A percentile compares a stretch with the other conserved stretches of the same genome.
Conservation (phyloP, 64 coral and sea anemone genomes). For the Actinia equina region DNA sequence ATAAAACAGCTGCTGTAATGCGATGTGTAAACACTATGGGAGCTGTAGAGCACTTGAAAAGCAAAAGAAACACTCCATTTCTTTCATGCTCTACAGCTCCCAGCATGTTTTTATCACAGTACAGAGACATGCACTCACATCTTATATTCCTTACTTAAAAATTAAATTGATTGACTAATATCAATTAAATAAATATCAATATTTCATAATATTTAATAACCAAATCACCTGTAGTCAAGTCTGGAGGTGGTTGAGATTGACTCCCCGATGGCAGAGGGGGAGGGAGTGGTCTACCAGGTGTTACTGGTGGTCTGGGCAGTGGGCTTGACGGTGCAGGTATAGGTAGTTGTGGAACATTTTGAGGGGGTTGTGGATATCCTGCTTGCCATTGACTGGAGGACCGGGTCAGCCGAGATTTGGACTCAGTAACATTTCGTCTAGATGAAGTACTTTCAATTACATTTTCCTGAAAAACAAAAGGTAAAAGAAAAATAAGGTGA, state of each 20-base stretch:
- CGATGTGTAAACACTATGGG: too few relatives aligned
- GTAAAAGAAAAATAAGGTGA: background rate
- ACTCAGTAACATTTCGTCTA: background rate
- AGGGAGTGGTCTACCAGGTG: slow-evolving; percentile 42
- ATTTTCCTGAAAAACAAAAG: background rate
- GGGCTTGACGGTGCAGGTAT: slow-evolving; percentile 31
- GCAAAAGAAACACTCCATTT: too few relatives aligned
- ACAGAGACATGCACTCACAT: too few relatives aligned
- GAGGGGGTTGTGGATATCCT: background rate
- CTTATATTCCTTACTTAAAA: too few relatives aligned
- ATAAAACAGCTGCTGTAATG: too few relatives aligned
- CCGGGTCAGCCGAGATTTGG: background rate
- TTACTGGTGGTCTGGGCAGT: slow-evolving; percentile 45
- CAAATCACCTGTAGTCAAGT: background rate
- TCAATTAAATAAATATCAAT: too few relatives aligned
- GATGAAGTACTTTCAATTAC: background rate
- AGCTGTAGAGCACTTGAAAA: too few relatives aligned
- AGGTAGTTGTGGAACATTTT: background rate
- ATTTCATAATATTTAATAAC: background rate
- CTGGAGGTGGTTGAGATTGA: background rate
- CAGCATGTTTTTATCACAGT: too few relatives aligned
- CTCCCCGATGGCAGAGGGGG: slow-evolving; percentile 48
- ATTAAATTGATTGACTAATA: too few relatives aligned
- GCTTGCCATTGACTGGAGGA: slow-evolving; percentile 25
- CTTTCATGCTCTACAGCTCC: too few relatives aligned